Percentiles rank a stretch among this genome's conserved stretches.
phyloP scores from a whole-genome alignment of 2,797 vertebrate genomes.

The Ptychobarbus kaznakovi region DNA sequence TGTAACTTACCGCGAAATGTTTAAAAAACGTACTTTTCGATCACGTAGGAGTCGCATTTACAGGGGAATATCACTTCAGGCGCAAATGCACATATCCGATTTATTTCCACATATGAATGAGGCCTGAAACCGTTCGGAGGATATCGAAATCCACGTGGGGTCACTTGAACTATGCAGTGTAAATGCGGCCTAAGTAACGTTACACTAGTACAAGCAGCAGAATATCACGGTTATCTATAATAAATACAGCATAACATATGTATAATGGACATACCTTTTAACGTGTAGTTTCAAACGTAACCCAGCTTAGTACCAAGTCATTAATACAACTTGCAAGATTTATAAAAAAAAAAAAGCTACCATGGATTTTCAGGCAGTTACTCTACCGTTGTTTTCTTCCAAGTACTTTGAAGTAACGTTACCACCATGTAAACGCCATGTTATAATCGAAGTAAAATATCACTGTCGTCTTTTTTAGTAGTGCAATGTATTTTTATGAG shows the following conservation, averaged over 20 bases:
- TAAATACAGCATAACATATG: too few relatives aligned
- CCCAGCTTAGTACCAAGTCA: not conserved
- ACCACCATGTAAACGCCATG: not conserved
- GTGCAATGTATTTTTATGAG: not conserved
- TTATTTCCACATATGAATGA: too few relatives aligned
- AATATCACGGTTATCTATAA: not conserved
- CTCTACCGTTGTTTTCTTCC: not conserved
- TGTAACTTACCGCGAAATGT: too few relatives aligned
- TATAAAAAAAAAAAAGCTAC: not conserved
- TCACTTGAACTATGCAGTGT: too few relatives aligned
- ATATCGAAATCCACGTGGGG: too few relatives aligned
- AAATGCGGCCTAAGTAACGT: too few relatives aligned
- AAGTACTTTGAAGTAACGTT: not conserved
- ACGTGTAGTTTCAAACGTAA: not conserved
- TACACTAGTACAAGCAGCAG: not conserved
- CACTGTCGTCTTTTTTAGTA: not conserved
- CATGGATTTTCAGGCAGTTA: too few relatives aligned
- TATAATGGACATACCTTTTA: not conserved
- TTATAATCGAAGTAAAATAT: not conserved
- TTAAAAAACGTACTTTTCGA: too few relatives aligned
- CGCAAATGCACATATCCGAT: too few relatives aligned
- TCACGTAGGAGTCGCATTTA: too few relatives aligned
- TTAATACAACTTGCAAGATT: not conserved
- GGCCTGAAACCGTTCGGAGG: too few relatives aligned
- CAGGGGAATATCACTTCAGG: too few relatives aligned